These are phyloP conservation scores for Psittacula derbiana DNA, from an alignment of 2,797 vertebrate genomes.

Conservation along the genomic window DNA sequence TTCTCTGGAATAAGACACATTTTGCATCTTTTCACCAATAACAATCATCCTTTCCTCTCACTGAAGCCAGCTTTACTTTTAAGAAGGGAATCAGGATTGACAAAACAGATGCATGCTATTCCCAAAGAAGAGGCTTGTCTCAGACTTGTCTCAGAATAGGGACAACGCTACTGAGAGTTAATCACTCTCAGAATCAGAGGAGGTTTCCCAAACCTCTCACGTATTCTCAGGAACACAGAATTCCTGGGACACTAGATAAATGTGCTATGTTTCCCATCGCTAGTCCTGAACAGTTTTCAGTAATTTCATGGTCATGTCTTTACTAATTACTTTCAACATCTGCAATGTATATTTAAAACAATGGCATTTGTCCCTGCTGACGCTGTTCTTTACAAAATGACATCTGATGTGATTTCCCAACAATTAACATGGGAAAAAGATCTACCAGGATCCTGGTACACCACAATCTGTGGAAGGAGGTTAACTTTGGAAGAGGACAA, in stretches of 20 bases:
- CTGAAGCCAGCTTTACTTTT: not conserved
- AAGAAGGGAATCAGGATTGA: not conserved
- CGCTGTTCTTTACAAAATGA: not conserved
- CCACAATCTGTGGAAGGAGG: slow-evolving; percentile 46
- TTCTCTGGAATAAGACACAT: not conserved
- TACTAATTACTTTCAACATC: not conserved
- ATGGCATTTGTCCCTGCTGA: slow-evolving; percentile 23
- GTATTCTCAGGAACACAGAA: not conserved
- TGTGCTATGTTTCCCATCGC: not conserved
- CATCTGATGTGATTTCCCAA: slow-evolving; percentile 30
- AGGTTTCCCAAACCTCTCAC: not conserved
- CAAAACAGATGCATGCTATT: not conserved
- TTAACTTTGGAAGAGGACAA: slow-evolving; percentile 1
- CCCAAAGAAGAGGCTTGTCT: not conserved
- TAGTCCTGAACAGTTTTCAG: not conserved
- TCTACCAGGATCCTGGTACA: not conserved
- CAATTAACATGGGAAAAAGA: not conserved
- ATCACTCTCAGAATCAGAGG: not conserved
- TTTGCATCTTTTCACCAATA: not conserved
- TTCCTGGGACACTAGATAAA: not conserved
- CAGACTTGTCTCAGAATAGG: not conserved
- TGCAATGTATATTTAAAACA: slow-evolving; percentile 36
- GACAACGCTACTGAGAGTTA: not conserved
- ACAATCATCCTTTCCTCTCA: not conserved
- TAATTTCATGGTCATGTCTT: not conserved